Base-by-base conservation (phyloP, 2,888 invertebrate genomes). In the Acronicta aceris region DNA sequence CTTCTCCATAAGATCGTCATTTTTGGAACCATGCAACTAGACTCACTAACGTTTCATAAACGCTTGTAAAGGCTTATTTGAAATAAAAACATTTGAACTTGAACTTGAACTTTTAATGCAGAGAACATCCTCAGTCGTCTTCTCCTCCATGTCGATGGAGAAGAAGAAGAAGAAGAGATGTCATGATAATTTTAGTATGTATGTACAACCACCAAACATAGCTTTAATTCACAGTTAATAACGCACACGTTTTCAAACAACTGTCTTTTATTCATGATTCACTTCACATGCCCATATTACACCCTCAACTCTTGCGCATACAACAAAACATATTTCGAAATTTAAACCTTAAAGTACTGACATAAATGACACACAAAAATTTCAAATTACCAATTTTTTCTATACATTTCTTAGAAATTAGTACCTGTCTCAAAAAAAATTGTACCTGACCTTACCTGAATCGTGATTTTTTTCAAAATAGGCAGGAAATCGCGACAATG, bases 401-500 rank as follows among this genome's bases (percentile, higher is more conserved):
- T 40, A 56, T 36, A 2, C 16, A 49, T 15, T 78, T 70, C 76
- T 46, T 0, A 55, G 76, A 78, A 78, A 1, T 30, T 25, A 16
- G 59, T 78, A 82, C 81, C 78, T 76, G 78, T 70, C 77, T 85
- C 79, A 79, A 87, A 89, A 87, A 88, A 88, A 88, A 85, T 82
- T 82, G 85, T 89, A 87, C 85, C 90, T 88, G 84, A 76, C 60
- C 64, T 70, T 83, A 84, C 82, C 81, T 82, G 81, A 15, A 38
- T 76, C 57, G 45, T 61, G 30, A 58, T 70, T 55, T 73, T 72
- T 87, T 85, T 87, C 82, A 74, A 79, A 81, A 80, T 66, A 76
- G 79, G 81, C 90, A 93, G 91, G 92, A 91, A 91, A 90, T 89
- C 78, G 85, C 84, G 87, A 92, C 92, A 92, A 92, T 88, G 68